A percentile compares a stretch with the other conserved stretches of the same genome.
phyloP scores from a whole-genome alignment of 2,113 vertebrate genomes.

The Eubucco bourcierii region DNA sequence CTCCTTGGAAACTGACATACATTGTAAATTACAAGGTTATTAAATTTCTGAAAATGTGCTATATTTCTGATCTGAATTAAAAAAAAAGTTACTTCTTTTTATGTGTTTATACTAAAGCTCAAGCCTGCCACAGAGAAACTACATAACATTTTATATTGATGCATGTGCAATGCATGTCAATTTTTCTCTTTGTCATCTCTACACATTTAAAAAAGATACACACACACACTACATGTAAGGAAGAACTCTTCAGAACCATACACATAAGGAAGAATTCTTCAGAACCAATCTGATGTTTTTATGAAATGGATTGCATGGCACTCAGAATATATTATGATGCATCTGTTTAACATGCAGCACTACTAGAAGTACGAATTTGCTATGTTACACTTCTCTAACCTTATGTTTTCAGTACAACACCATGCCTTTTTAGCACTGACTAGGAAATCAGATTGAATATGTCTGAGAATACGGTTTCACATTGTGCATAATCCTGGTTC shows the following conservation, averaged over 20 bases:
- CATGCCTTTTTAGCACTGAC: conserved; percentile 67
- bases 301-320: background rate
- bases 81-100: conserved; percentile 54
- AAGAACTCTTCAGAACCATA: too few relatives aligned
- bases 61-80: conserved; percentile 32
- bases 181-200: conserved; percentile 39
- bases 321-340: background rate
- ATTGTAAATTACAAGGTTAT: conserved; percentile 54
- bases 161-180: conserved; percentile 36
- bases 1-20: conserved; percentile 15
- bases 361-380: conserved; percentile 46
- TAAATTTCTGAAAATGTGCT: conserved; percentile 52
- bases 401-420: conserved; percentile 62
- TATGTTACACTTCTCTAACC: conserved; percentile 66
- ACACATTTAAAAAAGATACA: background rate
- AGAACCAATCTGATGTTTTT: conserved; percentile 1
- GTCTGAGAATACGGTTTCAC: conserved; percentile 71
- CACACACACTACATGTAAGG: background rate
- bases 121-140: conserved; percentile 31
- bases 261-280: conserved; percentile 9
- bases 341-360: conserved; percentile 57
- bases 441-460: conserved; percentile 74
- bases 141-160: conserved; percentile 23
- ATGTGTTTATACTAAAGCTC: conserved; percentile 38
- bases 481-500: conserved; percentile 70